Base-by-base conservation (phyloP, 2,113 vertebrate genomes). In the Siphamia tubifer region DNA sequence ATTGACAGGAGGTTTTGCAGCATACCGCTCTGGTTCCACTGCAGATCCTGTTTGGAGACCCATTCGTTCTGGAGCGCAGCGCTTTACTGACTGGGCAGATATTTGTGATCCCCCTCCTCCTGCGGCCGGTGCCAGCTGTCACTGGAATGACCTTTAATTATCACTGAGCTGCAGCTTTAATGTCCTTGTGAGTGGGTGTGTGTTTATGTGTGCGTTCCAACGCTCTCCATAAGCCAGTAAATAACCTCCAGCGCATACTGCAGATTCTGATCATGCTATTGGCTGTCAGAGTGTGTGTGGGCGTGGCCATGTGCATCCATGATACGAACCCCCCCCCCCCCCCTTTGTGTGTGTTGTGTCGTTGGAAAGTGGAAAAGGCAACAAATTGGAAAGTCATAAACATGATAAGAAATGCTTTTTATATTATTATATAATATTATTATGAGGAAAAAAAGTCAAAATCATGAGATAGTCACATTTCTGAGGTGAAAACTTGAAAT, bases 101-200 rank as follows among this genome's bases (percentile, higher is more conserved):
- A 4, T 79, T 79, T 55, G 36, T 56, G 35, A 62, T 60, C 38
- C 11, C 31, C 35, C 21, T 55, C 36, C 42, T 49, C 34, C 19
- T 15, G 55, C 32, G 68, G 57, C 40, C 67, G 48, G 15, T 69
- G 57, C 77, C 78, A 79, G 84, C 76, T 78, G 80, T 76, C 79
- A 82, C 79, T 55, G 57, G 57, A 80, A 69, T 89, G 76, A 83
- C 80, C 65, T 68, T 65, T 75, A 77, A 87, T 84, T 79, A 84
- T 82, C 74, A 76, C 81, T 65, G 56, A 77, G 81, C 85, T 65
- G 19, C 32, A 45, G 68, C 77, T 84, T 79, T 84, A 71, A 84
- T 85, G 68, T 63, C 74, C 64, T 61, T 51, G 13, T 67, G 73
- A 71, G 81, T 78, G 81, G 58, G 72, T 81, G 74, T 79, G 77